Base-by-base conservation (phyloP, 1,140 invertebrate genomes). In the Anastrepha ludens region DNA sequence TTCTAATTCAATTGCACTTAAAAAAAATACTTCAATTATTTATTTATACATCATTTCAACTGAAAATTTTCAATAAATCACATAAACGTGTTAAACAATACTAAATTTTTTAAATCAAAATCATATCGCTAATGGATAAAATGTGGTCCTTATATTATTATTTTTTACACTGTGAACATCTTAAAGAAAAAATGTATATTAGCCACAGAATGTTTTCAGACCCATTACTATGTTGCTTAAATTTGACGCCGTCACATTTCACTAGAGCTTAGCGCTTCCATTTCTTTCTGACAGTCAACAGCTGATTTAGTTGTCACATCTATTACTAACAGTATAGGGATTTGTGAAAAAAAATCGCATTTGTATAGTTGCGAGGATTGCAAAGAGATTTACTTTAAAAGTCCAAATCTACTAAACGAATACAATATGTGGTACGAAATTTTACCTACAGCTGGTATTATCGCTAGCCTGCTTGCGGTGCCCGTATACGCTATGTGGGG, bases 351-450 rank as follows among this genome's bases (percentile, higher is more conserved):
- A 74, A 47, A 55, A 55, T 55, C 9, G 2, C 5, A 17, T 20
- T 81, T 81, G 85, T 86, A 15, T 62, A n/a, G 29, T 17, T 62
- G 15, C 17, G 58, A 8, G 58, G 2, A 20, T 86, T 64, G 62
- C 60, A 29, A 2, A 41, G 58, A n/a, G 58, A 7, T 85, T 85
- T 50, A 41, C n/a, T 20, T 62, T 59, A 58, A 62, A n/a, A 29
- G 20, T 67, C 15, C 3, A 60, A 87, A 41, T 62, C n/a, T 50
- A 67, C 29, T 11, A 86, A 88, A 86, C 58, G 39, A 15, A 44
- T 29, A 41, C 6, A 88, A 88, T 86, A 95, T 96, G 95, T 96
- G 95, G 95, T 96, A 94, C 90, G 95, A 96, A 94, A 94, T 95
- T 90, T 88, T 96, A 90, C 95, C 95, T 50, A 94, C 93, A 91